Base-by-base conservation (phyloP, 2,888 invertebrate species). In the Eubasilissa splendida region DNA sequence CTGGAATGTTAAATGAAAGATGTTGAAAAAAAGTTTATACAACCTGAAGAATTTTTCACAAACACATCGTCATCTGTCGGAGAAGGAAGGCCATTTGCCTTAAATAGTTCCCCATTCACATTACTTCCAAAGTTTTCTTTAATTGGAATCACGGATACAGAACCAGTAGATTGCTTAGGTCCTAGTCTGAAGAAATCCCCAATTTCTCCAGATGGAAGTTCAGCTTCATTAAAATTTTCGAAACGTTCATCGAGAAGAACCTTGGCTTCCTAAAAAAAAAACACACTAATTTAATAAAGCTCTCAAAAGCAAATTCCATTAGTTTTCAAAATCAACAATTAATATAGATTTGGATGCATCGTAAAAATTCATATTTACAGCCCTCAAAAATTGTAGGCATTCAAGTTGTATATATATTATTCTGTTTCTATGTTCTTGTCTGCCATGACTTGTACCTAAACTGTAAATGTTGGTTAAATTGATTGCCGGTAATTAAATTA, bases 241-340 rank as follows among this genome's bases (percentile, higher is more conserved):
- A 97, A 97, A 88, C 96, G 96, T 88, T 96, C 96, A 87, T 97
- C 97, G 86, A 97, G 90, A 84, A 96, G 95, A 86, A 96, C 90
- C 89, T 97, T 97, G 80, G 96, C 96, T 86, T 94, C 95, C 96
- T 96, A 87, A 10, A 87, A 87, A 42, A 42, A 42, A 42, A 42
- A 42, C 42, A 42, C 3, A 42, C 4, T 42, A 42, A 42, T 42
- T 22, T 42, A 42, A 42, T 42, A 5, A 7, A 42, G 42, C 42
- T 42, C 42, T 42, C 42, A 7, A 42, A 42, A 7, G 42, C 42
- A 42, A 42, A 42, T 42, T 42, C 42, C 7, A 5, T 42, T 2
- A 7, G 4, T 42, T 7, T 42, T 42, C 2, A 42, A 42, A 42
- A 42, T 42, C 42, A 42, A 42, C 42, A 5, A 22, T 22, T 5